Evolutionary conservation across 2,113 vertebrate species (phyloP), one percentile per base, ranked within the genome.

Genomic region (Stigmatopora argus): DNA sequence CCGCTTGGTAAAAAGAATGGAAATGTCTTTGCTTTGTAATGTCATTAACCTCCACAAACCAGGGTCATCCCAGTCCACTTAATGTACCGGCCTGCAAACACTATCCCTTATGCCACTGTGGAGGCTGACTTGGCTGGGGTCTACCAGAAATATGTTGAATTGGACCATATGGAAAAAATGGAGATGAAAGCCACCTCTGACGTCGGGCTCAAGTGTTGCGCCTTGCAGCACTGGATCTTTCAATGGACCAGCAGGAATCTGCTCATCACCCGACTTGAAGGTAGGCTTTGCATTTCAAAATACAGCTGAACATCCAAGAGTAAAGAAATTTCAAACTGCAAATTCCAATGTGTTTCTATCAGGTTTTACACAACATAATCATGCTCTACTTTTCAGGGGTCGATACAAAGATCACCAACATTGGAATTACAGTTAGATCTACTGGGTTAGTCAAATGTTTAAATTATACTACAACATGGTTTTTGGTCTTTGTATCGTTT

Each of bases 161-260:
- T 90, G 10, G 90, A 90, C 59, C 71, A 71, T 2, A 77, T 78
- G 2, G 81, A 80, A 15, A 69, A 70, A 34, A 73, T 93, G 34
- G 76, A 88, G 1, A 62, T 78, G 38, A 75, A 74, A 66, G 80
- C 81, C 51, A 76, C 71, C 48, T 93, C 93, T 0, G 94, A 93
- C 72, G 78, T 90, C 0, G 80, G 89, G 66, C 93, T 93, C 74
- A 99, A 98, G 56, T 98, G 96, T 75, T 94, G 91, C 64, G 73
- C 95, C 59, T 94, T 99, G 84, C 96, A 98, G 88, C 97, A 99
- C 3, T 99, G 97, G 97, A 92, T 98, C 62, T 94, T 93, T 73
- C 94, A 95, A 83, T 98, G 96, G 96, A 99, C 96, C n/a, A 96
- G 91, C 0, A 94, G 96, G 75, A 96, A 96, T 82, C 92, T 99